phyloP scores from a whole-genome alignment of 92 coral and sea anemone genomes.

The Pocillopora meandrina region DNA sequence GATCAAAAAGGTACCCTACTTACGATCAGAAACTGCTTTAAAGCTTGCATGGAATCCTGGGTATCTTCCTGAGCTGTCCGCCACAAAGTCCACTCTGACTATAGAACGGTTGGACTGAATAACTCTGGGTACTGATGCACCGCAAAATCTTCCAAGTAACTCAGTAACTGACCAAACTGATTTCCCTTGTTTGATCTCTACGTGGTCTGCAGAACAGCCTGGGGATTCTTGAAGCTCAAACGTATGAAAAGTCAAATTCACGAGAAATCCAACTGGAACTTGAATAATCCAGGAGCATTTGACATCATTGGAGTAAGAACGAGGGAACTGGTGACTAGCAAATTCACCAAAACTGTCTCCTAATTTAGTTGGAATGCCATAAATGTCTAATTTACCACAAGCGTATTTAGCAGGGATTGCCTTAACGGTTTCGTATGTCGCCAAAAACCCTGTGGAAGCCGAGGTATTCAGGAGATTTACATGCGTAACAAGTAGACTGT shows the following conservation, averaged over 20 bases:
- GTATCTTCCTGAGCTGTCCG: slow-evolving; percentile 55
- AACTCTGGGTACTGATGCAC: slow-evolving; percentile 21
- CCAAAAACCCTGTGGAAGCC: slow-evolving; percentile 30
- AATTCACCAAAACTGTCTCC: background rate
- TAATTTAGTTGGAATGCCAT: background rate
- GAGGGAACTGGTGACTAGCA: slow-evolving; percentile 51
- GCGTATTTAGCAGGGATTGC: slow-evolving; percentile 53
- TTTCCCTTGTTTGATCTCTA: slow-evolving; percentile 16
- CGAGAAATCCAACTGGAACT: slow-evolving; percentile 28
- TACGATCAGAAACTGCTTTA: slow-evolving; percentile 39
- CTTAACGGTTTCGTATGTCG: slow-evolving; percentile 38
- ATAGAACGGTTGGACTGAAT: slow-evolving; percentile 42
- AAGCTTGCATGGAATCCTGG: slow-evolving; percentile 62
- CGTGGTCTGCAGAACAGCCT: slow-evolving; percentile 42
- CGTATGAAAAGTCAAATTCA: slow-evolving; percentile 44
- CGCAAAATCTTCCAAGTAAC: slow-evolving; percentile 45
- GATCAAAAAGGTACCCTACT: background rate
- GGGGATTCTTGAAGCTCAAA: slow-evolving; percentile 37
- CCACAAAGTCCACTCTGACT: slow-evolving; percentile 22
- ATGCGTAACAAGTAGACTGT: slow-evolving; percentile 34
- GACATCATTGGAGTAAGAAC: slow-evolving; percentile 38
- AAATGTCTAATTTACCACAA: slow-evolving; percentile 10
- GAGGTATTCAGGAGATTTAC: background rate
- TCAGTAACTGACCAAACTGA: background rate
- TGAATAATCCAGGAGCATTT: slow-evolving; percentile 48